Evolutionary conservation across 30 jellyfish, hydroid and myxozoan species (phyloP), one percentile per base, ranked within the genome.

Genomic region (Aurelia coerulea): DNA sequence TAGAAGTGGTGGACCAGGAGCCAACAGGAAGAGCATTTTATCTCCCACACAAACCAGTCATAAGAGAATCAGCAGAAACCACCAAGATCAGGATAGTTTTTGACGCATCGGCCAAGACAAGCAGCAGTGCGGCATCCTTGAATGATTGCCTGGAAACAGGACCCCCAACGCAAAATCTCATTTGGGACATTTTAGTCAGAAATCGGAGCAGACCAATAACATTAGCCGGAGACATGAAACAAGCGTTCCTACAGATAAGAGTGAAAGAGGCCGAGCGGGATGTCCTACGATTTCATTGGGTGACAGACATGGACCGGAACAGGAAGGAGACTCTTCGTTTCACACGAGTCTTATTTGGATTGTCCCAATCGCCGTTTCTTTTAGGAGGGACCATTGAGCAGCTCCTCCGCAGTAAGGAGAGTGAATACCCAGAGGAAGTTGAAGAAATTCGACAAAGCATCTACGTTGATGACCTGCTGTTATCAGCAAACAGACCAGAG

Each of bases 91-190:
- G 89, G 10, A 62, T 88, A 4, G 97, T 88, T 32, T 88, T 35
- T 62, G 92, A 88, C 65, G 97, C 91, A 14, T 64, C 76, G 2
- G 81, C 93, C 15, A 88, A 73, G 62, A 42, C 74, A 33, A 62
- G 70, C 46, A 77, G 79, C 78, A 3, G 16, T 4, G 33, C 42
- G 9, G 54, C 88, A 13, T 79, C 97, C 2, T 32, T 88, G 11
- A 88, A 88, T 58, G 97, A 88, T 65, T 88, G 93, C 60, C n/a
- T 72, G 12, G 97, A 88, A 51, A 56, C 88, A 3, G 97, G 93
- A 42, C 97, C 92, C 8, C 68, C 89, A 58, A 65, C 79, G 75
- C 88, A 41, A 31, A 88, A 88, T 34, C 73, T 54, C 33, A 76
- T 88, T 0, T 88, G 80, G 88, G 59, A 41, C 14, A 54, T 88